Evolutionary conservation across 2,888 invertebrate species (phyloP), one percentile per base, ranked within the genome.

Genomic region (Hetaerina titia): DNA sequence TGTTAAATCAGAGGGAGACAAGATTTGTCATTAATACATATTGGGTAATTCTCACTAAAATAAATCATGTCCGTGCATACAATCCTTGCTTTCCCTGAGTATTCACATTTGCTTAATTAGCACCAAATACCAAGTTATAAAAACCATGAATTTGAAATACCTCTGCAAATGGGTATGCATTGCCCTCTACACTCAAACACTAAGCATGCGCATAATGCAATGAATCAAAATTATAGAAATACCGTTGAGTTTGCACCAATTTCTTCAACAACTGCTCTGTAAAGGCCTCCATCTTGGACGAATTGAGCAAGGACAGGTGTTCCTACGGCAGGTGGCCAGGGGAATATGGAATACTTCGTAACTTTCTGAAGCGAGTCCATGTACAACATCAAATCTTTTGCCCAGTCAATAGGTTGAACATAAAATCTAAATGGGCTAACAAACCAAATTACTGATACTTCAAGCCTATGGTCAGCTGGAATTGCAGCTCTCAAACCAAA

Each of bases 381-480:
- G 56, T 74, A 92, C 22, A 56, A 17, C 57, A 56, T 15, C n/a
- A 92, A 74, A 2, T 22, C 92, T 57, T 45, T 69, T 22, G n/a
- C 56, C 92, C 92, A 92, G 90, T 97, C 96, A 31, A 97, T 96
- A 15, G 95, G 95, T 96, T 98, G 98, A 0, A 98, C 97, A 96
- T 97, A 98, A 96, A 98, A 98, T 96, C 97, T 97, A 95, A 97
- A 97, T 0, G 98, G 98, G 95, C 98, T 98, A 95, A 98, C 97
- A 96, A 98, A 98, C 98, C 98, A 98, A 2, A 98, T 98, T 81
- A 98, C 97, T 2, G 97, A 97, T 0, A 98, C 97, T 95, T 97
- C 97, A 15, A 69, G 74, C 45, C 56, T 64, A 8, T n/a, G 69
- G 45, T 15, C 92, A 69, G 56, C 69, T 31, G 56, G 56, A 69